Evolutionary conservation across 2,113 vertebrate genomes (phyloP).

Genomic region (Cochlearius cochlearius): DNA sequence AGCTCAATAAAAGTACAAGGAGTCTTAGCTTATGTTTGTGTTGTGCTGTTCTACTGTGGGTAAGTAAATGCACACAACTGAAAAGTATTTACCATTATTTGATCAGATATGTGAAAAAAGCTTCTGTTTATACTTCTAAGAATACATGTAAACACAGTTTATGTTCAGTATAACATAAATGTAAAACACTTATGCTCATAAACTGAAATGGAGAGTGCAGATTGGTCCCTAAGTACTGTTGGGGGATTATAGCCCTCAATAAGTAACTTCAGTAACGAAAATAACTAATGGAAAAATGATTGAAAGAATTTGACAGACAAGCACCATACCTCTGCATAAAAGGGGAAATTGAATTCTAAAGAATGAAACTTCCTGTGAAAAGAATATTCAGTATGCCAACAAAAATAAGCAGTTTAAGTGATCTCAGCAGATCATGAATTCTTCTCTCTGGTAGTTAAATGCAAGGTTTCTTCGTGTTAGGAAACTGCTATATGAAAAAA

Average conservation of each 20-base stretch:
- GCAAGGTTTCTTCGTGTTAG: not conserved
- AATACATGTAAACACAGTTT: not conserved
- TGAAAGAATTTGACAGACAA: not conserved
- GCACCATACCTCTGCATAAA: not conserved
- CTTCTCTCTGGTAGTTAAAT: not conserved
- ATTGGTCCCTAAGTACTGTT: not conserved
- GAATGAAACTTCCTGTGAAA: not conserved
- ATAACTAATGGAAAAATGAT: not conserved
- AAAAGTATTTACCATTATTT: not conserved
- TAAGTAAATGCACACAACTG: constrained; percentile 69
- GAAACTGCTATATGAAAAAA: not conserved
- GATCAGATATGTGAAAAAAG: not conserved
- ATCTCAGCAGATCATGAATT: not conserved
- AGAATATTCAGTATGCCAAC: not conserved
- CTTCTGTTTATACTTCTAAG: not conserved
- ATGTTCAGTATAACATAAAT: not conserved
- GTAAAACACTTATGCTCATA: not conserved
- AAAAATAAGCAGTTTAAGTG: not conserved
- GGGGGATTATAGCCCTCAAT: not conserved
- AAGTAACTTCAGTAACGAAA: not conserved
- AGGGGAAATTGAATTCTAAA: not conserved
- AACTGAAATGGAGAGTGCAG: not conserved
- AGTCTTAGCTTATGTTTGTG: constrained; percentile 86
- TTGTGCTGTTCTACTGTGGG: constrained; percentile 95
- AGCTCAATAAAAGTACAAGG: constrained; percentile 95